Percentiles rank a stretch among this genome's conserved stretches.
Conservation (phyloP, 2,797 vertebrate genomes). For the Melopsittacus undulatus region DNA sequence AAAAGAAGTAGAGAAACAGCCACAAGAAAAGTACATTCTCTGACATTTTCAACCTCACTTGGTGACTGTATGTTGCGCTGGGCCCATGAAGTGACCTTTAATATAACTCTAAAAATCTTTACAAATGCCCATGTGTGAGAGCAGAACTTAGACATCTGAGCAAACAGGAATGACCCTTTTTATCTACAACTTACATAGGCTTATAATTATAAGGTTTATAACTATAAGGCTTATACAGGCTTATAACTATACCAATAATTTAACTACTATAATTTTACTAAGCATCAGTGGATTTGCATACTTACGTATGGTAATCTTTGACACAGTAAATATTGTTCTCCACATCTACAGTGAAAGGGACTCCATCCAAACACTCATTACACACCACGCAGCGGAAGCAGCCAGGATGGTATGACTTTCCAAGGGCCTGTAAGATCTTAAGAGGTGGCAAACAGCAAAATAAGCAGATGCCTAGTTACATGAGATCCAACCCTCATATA, state of each 20-base stretch:
- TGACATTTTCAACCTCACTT: not conserved
- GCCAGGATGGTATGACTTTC: conserved; percentile 97
- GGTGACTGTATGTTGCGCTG: not conserved
- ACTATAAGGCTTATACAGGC: not conserved
- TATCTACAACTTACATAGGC: not conserved
- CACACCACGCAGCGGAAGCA: conserved; percentile 98
- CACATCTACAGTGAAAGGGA: conserved; percentile 96
- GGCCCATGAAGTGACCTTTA: not conserved
- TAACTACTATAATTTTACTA: not conserved
- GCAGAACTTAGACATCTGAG: not conserved
- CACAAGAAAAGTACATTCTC: not conserved
- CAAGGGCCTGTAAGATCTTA: conserved; percentile 96
- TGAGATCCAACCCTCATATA: not conserved
- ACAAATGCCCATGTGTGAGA: not conserved
- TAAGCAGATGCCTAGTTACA: not conserved
- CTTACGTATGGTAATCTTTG: conserved; percentile 98
- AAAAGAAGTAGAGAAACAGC: not conserved
- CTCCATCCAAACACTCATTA: conserved; percentile 94
- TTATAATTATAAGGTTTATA: not conserved
- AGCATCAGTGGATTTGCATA: not conserved
- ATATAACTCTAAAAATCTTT: not conserved
- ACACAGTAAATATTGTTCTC: conserved; percentile 99
- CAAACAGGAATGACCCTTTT: not conserved
- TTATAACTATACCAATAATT: not conserved
- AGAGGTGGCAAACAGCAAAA: not conserved